These are phyloP conservation scores for Uria lomvia DNA, from an alignment of 2,113 vertebrate genomes.

Conservation along the genomic window DNA sequence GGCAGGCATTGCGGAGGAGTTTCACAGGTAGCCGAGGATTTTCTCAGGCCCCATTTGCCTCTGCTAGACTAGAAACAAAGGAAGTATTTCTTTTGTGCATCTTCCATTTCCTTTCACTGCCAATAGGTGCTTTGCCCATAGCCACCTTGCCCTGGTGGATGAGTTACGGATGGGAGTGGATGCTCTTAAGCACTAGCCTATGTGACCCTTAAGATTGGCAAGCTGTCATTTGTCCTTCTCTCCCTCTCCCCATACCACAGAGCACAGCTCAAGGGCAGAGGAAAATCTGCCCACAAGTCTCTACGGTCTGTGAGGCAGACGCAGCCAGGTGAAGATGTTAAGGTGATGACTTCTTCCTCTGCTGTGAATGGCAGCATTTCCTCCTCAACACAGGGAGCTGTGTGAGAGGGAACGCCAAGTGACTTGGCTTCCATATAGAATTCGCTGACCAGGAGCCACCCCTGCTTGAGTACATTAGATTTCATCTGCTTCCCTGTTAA, in stretches of 20 bases:
- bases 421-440: neutral
- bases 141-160: neutral
- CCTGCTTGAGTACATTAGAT: neutral
- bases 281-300: neutral
- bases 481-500: neutral
- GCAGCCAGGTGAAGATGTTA: accelerated
- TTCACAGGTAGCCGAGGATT: neutral
- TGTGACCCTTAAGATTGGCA: neutral
- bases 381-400: neutral
- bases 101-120: neutral
- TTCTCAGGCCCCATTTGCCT: neutral
- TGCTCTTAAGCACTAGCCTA: neutral
- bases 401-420: accelerated
- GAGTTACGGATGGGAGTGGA: accelerated
- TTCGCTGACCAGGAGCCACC: neutral
- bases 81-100: neutral
- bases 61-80: neutral
- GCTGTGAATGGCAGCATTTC: neutral
- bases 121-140: neutral
- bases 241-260: neutral
- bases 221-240: neutral
- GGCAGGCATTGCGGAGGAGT: neutral
- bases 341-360: neutral
- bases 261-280: neutral
- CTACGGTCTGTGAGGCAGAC: neutral